Evolutionary conservation across 1,140 invertebrate genomes (phyloP).

Genomic region (Archegozetes longisetosus): DNA sequence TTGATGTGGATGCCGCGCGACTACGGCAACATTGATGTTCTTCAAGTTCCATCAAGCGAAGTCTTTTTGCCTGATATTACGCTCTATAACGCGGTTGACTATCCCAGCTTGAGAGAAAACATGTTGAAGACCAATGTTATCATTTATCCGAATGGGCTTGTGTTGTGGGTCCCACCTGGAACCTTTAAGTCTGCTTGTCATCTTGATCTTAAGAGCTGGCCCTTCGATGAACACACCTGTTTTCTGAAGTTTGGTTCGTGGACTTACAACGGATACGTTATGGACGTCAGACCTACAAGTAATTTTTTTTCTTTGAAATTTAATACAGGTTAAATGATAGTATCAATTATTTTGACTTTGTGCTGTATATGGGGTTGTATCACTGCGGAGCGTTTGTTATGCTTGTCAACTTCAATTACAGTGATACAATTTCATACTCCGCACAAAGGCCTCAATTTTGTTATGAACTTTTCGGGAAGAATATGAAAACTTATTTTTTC

Average conservation of each 20-base stretch:
- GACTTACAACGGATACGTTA: conserved; percentile 70
- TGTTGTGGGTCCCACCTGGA: conserved; percentile 46
- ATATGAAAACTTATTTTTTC: conserved; percentile 2
- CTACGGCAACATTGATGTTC: conserved; percentile 81
- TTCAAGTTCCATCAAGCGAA: conserved; percentile 83
- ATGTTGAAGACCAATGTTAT: conserved; percentile 60
- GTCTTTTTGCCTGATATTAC: conserved; percentile 11
- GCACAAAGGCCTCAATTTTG: background rate
- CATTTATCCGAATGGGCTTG: conserved; percentile 57
- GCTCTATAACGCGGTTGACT: conserved; percentile 6
- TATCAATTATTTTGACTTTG: no score
- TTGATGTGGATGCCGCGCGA: conserved; percentile 82
- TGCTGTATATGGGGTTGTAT: no score
- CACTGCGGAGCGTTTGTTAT: no score
- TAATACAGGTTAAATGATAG: no score
- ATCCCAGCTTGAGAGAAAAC: no score
- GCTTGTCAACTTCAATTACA: no score
- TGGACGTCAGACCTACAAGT: conserved; percentile 1
- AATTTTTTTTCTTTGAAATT: no score
- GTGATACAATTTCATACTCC: background rate
- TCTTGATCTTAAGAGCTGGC: conserved; percentile 85
- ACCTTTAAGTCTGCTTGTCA: conserved; percentile 98
- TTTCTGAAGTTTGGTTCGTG: conserved; percentile 94
- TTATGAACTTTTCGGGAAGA: background rate
- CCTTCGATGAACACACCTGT: conserved; percentile 90